A percentile compares a stretch with the other conserved stretches of the same genome.
These are phyloP conservation scores for Andricus curvator DNA, from an alignment of 2,888 invertebrate species.

Conservation along the genomic window DNA sequence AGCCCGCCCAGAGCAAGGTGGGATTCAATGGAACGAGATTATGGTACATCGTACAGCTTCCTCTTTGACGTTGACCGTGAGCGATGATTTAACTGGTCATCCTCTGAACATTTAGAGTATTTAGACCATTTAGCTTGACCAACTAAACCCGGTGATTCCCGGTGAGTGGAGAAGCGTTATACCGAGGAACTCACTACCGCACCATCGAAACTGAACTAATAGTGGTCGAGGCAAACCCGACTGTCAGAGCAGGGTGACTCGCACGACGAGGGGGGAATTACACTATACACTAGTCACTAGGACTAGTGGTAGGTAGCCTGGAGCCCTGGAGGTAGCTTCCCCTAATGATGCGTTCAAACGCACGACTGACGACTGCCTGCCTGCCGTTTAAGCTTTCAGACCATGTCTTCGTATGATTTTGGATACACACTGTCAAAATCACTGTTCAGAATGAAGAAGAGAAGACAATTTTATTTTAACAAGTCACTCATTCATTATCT, in stretches of 20 bases:
- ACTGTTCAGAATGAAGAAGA: not conserved
- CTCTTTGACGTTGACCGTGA: slow-evolving; percentile 1
- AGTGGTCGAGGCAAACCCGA: slow-evolving; percentile 67
- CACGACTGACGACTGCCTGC: not conserved
- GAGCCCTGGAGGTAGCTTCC: slow-evolving; percentile 56
- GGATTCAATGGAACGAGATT: slow-evolving; percentile 68
- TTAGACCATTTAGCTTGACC: slow-evolving; percentile 29
- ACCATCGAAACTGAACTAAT: slow-evolving; percentile 74
- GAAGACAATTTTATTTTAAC: not conserved
- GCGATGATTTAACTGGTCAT: slow-evolving; percentile 61
- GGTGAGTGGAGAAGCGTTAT: slow-evolving; percentile 65
- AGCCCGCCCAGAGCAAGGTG: slow-evolving; percentile 70
- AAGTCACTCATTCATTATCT: not conserved
- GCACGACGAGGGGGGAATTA: slow-evolving; percentile 61
- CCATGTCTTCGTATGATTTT: not conserved
- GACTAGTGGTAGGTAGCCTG: slow-evolving; percentile 47
- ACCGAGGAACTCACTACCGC: slow-evolving; percentile 70
- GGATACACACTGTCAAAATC: not conserved
- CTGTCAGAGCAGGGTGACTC: slow-evolving; percentile 69
- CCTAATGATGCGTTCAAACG: slow-evolving; percentile 59
- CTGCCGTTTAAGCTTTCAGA: not conserved
- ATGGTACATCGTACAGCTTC: slow-evolving; percentile 69
- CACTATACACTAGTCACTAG: slow-evolving; percentile 56
- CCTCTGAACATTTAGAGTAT: slow-evolving; percentile 51
- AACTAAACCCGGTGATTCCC: slow-evolving; percentile 55